Evolutionary conservation across 53 echinoderm and acorn worm genomes (phyloP).

Genomic region (Antedon mediterranea): DNA sequence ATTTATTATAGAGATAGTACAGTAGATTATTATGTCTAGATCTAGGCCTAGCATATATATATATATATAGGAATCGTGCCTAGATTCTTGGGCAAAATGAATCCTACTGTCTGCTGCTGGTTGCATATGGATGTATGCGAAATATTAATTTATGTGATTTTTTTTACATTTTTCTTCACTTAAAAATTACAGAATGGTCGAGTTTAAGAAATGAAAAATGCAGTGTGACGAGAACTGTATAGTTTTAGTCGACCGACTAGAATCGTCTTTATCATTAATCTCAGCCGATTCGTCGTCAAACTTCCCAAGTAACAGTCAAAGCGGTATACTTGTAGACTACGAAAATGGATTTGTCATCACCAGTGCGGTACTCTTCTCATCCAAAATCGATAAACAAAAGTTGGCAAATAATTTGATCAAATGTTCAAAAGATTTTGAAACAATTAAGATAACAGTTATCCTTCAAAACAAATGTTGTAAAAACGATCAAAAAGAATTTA

Average conservation of each 20-base stretch:
- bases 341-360: conserved; percentile 45
- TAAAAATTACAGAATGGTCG: no score
- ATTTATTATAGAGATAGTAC: no score
- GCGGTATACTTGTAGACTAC: conserved; percentile 34
- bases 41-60: no score
- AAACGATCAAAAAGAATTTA: background rate
- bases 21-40: no score
- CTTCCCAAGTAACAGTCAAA: background rate
- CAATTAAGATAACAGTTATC: background rate
- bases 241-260: background rate
- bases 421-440: background rate
- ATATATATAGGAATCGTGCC: no score
- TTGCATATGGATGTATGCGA: no score
- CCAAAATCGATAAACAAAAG: background rate
- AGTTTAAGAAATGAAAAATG: no score
- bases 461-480: background rate
- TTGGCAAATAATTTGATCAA: background rate
- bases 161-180: no score
- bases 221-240: background rate
- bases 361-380: conserved; percentile 35
- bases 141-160: no score
- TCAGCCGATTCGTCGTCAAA: background rate
- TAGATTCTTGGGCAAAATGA: no score
- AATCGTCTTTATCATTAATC: background rate
- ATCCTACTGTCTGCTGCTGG: no score